Evolutionary conservation across 2,797 vertebrate species (phyloP).

Genomic region (Diplodus sargus): DNA sequence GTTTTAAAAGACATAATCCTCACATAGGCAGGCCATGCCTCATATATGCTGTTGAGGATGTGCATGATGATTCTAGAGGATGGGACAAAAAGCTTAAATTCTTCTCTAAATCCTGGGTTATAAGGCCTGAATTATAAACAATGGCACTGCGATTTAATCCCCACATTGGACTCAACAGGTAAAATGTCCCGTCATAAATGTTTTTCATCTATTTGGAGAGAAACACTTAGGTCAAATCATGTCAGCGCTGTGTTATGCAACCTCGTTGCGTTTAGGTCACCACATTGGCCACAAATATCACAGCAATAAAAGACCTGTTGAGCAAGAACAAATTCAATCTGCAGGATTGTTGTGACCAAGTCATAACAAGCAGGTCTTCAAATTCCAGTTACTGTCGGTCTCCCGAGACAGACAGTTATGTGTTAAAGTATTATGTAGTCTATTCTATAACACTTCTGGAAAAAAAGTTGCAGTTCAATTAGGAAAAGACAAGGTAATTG

Average conservation of each 20-base stretch:
- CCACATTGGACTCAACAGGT: neutral
- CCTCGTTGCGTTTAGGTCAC: neutral
- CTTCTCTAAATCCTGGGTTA: slow-evolving; percentile 4
- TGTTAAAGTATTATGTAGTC: neutral
- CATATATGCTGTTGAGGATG: slow-evolving; percentile 20
- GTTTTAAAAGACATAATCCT: slow-evolving; percentile 62
- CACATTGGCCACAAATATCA: neutral
- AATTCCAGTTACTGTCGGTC: neutral
- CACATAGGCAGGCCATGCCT: slow-evolving; percentile 6
- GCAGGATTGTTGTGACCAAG: neutral
- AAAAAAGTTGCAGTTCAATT: neutral
- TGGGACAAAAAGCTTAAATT: neutral
- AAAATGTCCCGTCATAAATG: neutral
- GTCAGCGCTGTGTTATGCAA: neutral
- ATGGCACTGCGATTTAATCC: neutral
- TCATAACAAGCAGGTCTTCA: slow-evolving; percentile 3
- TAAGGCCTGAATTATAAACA: neutral
- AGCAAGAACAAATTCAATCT: slow-evolving; percentile 15
- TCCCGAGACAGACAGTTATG: neutral
- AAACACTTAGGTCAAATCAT: neutral
- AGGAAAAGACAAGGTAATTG: neutral
- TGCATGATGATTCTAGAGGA: neutral
- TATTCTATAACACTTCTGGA: neutral
- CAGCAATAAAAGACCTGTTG: slow-evolving; percentile 21
- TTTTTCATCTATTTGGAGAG: neutral